phyloP scores from a whole-genome alignment of 2,113 vertebrate genomes.

The Grallaria varia region DNA sequence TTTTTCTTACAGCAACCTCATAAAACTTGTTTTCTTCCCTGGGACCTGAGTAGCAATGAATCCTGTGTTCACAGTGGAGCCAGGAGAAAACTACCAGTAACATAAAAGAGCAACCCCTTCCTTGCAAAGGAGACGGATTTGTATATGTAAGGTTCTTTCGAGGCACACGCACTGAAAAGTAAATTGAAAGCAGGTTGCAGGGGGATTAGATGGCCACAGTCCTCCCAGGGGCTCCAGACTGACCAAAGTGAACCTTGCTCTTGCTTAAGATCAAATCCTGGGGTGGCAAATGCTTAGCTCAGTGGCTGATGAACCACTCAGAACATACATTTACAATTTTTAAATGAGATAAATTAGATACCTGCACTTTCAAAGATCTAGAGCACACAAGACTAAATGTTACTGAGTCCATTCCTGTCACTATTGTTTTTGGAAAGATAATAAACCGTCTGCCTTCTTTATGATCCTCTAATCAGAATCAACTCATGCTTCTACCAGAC shows the following conservation, averaged over 20 bases:
- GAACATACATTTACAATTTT: not conserved
- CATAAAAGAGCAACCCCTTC: not conserved
- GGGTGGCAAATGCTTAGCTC: not conserved
- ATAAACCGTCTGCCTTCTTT: conserved; percentile 33
- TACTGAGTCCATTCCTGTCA: not conserved
- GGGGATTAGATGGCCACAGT: not conserved
- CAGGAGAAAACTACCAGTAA: not conserved
- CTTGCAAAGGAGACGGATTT: not conserved
- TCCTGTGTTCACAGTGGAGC: not conserved
- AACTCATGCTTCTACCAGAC: conserved; percentile 54
- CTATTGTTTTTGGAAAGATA: conserved; percentile 13
- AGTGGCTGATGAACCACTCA: not conserved
- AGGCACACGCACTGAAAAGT: not conserved
- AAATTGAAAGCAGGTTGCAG: not conserved
- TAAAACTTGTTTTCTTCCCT: not conserved
- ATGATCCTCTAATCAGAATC: conserved; percentile 52
- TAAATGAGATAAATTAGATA: not conserved
- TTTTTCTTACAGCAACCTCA: not conserved
- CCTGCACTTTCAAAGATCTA: not conserved
- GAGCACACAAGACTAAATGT: not conserved
- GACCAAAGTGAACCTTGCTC: not conserved
- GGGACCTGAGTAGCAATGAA: not conserved
- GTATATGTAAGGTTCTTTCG: not conserved
- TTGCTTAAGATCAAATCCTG: not conserved
- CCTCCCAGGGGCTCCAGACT: not conserved